Base-by-base conservation (phyloP, 2,797 vertebrate species). In the Sternarchorhynchus goeldii region DNA sequence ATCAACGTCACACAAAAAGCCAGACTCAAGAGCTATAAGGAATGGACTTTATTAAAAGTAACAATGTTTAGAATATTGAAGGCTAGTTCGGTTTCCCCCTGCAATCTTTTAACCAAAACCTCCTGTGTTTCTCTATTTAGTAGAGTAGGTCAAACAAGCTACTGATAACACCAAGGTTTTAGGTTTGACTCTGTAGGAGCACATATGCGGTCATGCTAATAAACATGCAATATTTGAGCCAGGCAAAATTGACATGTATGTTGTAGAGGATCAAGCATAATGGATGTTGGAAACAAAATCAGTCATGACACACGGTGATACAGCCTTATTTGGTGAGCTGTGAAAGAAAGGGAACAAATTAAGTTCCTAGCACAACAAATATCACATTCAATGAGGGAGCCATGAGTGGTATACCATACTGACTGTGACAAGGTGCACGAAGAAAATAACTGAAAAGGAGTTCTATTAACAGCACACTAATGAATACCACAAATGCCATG, bases 391-490 rank as follows among this genome's bases (percentile, higher is more conserved):
- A 53, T 18, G 2, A 18, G 16, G 64, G 10, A 63, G 32, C 64
- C 55, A 74, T 63, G 62, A 69, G 57, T 39, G 57, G n/a, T 58
- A 6, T 60, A 69, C n/a, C 14, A n/a, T 75, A 68, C 75, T 66
- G 62, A 18, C 14, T 56, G 50, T 18, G 8, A 55, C 29, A 20
- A 57, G 7, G 34, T 66, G 41, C 36, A 73, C 53, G 2, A 73
- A 53, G 34, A 53, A n/a, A 31, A 36, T 5, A 20, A 25, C 55
- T 58, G 3, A 66, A 79, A 79, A 21, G 10, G 53, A 34, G 69
- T 71, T 71, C 10, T 65, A 65, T 73, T 78, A 78, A 58, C 29
- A 29, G 39, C 58, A 6, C 4, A 14, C 34, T 64, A 72, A 72
- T 57, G 36, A 66, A 29, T 50, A 50, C 45, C 32, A 78, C 21